Percentiles rank a stretch among this genome's conserved stretches.
phyloP scores from a whole-genome alignment of 2,113 vertebrate genomes.

The Capreolus pygargus region DNA sequence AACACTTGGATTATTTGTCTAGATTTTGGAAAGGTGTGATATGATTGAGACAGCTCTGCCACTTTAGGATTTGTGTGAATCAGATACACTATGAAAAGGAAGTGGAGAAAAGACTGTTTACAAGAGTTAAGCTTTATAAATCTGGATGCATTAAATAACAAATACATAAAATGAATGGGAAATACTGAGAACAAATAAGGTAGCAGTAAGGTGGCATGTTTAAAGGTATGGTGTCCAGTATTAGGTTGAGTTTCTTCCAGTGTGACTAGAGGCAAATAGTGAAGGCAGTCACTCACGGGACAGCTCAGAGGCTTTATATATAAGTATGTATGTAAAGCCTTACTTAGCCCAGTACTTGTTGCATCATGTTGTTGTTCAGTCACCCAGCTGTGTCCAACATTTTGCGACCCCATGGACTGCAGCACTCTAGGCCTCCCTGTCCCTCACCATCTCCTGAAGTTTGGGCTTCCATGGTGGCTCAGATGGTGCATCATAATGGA shows the following conservation, averaged over 20 bases:
- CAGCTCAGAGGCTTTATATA: not conserved
- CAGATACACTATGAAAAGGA: not conserved
- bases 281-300: not conserved
- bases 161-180: conserved; percentile 3
- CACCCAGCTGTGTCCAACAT: not conserved
- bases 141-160: not conserved
- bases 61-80: not conserved
- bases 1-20: not conserved
- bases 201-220: not conserved
- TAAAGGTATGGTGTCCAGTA: not conserved
- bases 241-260: not conserved
- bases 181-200: not conserved
- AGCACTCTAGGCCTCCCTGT: not conserved
- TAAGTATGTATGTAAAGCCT: not conserved
- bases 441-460: not conserved
- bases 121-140: not conserved
- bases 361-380: not conserved
- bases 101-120: not conserved
- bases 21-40: conserved; percentile 21
- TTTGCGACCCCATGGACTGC: not conserved
- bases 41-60: not conserved
- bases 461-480: not conserved
- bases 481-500: not conserved
- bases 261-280: not conserved
- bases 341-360: not conserved